A percentile compares a stretch with the other conserved stretches of the same genome.
Evolutionary conservation across 2,797 vertebrate genomes (phyloP).

Genomic region (Pseudochirops corinnae): DNA sequence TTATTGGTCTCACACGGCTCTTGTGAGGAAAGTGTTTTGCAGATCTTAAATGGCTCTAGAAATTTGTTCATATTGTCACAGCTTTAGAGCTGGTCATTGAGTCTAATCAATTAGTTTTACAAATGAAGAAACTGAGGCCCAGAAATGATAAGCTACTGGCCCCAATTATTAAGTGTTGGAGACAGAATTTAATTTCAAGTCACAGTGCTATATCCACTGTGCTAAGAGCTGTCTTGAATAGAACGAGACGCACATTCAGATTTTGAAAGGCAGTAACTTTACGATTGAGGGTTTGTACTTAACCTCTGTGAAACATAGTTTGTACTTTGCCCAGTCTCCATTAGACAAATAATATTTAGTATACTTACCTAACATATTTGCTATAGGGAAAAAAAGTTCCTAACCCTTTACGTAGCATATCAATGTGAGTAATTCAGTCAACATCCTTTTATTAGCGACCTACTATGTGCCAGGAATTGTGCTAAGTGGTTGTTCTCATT

Average conservation of each 20-base stretch:
- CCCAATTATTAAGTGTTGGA: background rate
- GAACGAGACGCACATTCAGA: background rate
- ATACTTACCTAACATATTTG: background rate
- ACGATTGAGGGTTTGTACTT: background rate
- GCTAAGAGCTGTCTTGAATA: background rate
- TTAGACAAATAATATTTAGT: background rate
- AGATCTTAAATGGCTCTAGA: background rate
- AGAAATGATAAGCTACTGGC: background rate
- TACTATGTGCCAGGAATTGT: background rate
- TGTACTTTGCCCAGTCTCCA: background rate
- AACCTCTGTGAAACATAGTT: background rate
- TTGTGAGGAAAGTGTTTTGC: background rate
- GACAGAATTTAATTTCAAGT: background rate
- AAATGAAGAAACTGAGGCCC: background rate
- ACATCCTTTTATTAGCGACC: background rate
- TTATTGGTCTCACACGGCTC: background rate
- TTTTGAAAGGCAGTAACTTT: background rate
- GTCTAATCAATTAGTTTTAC: background rate
- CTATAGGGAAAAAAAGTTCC: background rate
- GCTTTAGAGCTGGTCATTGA: background rate
- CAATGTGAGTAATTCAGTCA: background rate
- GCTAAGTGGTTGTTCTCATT: background rate
- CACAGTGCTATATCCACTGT: background rate
- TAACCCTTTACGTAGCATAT: background rate
- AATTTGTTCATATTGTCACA: background rate